phyloP scores from a whole-genome alignment of 2,113 vertebrate species.

The Zosterops pallidus region DNA sequence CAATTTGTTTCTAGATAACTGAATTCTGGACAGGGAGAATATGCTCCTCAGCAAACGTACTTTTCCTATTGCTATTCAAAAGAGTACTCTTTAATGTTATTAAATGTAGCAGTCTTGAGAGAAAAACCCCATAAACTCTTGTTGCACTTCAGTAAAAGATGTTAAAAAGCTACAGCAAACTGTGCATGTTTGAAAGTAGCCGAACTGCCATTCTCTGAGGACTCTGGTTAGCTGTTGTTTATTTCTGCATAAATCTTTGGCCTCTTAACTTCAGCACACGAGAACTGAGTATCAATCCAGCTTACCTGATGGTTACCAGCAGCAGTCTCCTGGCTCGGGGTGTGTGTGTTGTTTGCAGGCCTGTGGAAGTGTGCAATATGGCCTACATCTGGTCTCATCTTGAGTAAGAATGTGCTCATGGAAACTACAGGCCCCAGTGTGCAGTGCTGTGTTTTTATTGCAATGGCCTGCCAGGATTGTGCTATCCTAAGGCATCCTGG shows the following conservation, averaged over 20 bases:
- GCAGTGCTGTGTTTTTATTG: slow-evolving; percentile 33
- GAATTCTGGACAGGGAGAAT: neutral
- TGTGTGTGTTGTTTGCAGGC: neutral
- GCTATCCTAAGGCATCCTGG: slow-evolving; percentile 62
- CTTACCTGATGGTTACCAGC: neutral
- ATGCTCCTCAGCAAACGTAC: neutral
- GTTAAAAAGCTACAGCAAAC: neutral
- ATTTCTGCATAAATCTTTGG: neutral
- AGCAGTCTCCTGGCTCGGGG: fast-evolving
- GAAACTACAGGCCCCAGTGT: slow-evolving; percentile 71
- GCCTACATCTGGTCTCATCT: slow-evolving; percentile 40
- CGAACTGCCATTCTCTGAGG: neutral
- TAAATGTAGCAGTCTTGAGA: neutral
- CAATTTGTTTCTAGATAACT: slow-evolving; percentile 16
- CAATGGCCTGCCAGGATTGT: neutral
- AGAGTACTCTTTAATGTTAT: neutral
- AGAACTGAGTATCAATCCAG: fast-evolving
- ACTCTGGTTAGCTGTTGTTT: neutral
- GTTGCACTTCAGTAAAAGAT: neutral
- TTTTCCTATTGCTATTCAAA: neutral
- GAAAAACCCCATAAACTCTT: neutral
- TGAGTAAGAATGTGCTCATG: neutral
- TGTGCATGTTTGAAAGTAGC: neutral
- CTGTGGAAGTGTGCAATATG: neutral
- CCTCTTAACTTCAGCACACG: fast-evolving